phyloP scores from a whole-genome alignment of 53 echinoderm and acorn worm species.

The Crossaster papposus region DNA sequence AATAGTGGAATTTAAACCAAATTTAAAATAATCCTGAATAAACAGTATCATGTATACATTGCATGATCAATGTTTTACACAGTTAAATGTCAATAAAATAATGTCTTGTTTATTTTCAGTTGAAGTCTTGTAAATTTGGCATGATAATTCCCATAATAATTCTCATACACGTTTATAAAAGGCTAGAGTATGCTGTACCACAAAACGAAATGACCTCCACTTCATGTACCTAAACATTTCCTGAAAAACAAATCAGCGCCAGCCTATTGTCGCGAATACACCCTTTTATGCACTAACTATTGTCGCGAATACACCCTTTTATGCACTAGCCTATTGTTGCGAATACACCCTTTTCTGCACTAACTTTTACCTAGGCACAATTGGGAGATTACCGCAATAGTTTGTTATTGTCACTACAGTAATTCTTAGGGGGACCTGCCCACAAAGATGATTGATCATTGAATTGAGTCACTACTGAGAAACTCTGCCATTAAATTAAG shows the following conservation, averaged over 20 bases:
- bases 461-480: neutral
- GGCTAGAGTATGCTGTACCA: too few relatives aligned
- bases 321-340: neutral
- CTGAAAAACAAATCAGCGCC: neutral
- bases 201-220: neutral
- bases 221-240: neutral
- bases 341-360: neutral
- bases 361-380: conserved; percentile 14
- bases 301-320: conserved; percentile 11
- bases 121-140: too few relatives aligned
- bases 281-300: neutral
- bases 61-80: too few relatives aligned
- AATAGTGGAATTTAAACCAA: too few relatives aligned
- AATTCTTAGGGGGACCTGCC: neutral
- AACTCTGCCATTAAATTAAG: too few relatives aligned
- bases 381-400: conserved; percentile 19
- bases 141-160: too few relatives aligned
- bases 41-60: too few relatives aligned
- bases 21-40: too few relatives aligned
- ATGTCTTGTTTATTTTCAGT: too few relatives aligned
- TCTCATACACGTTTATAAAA: too few relatives aligned
- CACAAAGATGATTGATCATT: neutral
- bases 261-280: neutral
- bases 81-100: too few relatives aligned
- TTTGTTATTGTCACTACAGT: neutral